These are phyloP conservation scores for Smutsia gigantea DNA, from an alignment of 2,797 vertebrate species.

Conservation along the genomic window DNA sequence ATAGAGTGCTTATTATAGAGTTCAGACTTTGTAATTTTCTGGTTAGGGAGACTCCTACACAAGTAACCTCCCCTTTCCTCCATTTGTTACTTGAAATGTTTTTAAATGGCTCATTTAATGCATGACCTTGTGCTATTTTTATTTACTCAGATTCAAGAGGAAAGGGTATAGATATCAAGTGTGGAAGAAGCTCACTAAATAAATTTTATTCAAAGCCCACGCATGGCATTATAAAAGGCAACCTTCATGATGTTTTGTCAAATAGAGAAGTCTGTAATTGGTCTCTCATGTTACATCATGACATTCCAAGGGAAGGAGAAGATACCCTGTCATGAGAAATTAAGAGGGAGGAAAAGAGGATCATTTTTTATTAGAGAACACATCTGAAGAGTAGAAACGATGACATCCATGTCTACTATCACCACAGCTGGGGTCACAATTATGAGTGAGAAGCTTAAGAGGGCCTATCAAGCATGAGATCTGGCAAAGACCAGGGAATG, in stretches of 20 bases:
- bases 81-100: conserved; percentile 34
- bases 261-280: conserved; percentile 17
- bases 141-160: conserved; percentile 43
- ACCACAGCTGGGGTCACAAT: not conserved
- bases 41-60: not conserved
- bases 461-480: not conserved
- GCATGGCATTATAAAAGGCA: conserved; percentile 38
- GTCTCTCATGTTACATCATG: not conserved
- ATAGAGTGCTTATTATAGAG: not conserved
- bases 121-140: conserved; percentile 30
- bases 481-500: not conserved
- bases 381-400: conserved; percentile 25
- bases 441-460: not conserved
- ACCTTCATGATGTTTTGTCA: conserved; percentile 31
- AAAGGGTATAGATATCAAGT: conserved; percentile 23
- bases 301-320: not conserved
- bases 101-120: conserved; percentile 42
- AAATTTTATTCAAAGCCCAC: conserved; percentile 10
- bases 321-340: conserved; percentile 23
- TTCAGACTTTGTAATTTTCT: conserved; percentile 39
- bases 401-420: not conserved
- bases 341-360: not conserved
- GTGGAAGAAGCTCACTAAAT: conserved; percentile 25
- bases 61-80: not conserved
- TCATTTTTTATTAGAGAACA: not conserved